phyloP scores from a whole-genome alignment of 2,797 vertebrate species.

The Channa striata region DNA sequence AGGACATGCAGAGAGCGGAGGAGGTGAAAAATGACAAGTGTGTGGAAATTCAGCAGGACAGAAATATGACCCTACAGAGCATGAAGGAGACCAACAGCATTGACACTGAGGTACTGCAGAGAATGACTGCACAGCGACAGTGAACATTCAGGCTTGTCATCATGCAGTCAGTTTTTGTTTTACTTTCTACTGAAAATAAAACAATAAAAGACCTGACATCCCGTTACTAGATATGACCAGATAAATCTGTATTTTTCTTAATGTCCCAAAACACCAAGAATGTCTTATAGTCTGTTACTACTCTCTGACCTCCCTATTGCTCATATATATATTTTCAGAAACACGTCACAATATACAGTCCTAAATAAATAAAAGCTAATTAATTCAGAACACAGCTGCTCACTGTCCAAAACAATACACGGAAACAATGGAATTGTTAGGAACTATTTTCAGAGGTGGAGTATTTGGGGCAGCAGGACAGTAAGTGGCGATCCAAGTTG shows the following conservation, averaged over 20 bases:
- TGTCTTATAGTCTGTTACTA: not conserved
- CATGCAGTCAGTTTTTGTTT: not conserved
- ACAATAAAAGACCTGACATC: not conserved
- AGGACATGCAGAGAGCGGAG: conserved; percentile 71
- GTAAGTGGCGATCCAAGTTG: not conserved
- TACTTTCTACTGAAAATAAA: not conserved
- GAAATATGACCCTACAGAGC: conserved; percentile 39
- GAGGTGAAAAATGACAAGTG: conserved; percentile 44
- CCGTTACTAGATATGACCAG: no score
- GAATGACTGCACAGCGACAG: not conserved
- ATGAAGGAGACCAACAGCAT: conserved; percentile 42
- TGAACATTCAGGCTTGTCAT: not conserved
- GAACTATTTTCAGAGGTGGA: not conserved
- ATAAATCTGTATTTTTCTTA: not conserved
- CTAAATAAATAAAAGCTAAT: no score
- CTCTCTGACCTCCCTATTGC: not conserved
- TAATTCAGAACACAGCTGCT: not conserved
- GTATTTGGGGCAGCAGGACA: not conserved
- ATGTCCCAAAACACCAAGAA: not conserved
- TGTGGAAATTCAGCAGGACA: conserved; percentile 17
- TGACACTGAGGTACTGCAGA: conserved; percentile 48
- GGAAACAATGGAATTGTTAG: not conserved
- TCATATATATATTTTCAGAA: not conserved
- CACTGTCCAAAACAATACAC: not conserved
- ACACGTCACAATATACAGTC: not conserved